These are phyloP conservation scores for Cheilosia urbana DNA, from an alignment of 2,888 invertebrate genomes.

Conservation along the genomic window DNA sequence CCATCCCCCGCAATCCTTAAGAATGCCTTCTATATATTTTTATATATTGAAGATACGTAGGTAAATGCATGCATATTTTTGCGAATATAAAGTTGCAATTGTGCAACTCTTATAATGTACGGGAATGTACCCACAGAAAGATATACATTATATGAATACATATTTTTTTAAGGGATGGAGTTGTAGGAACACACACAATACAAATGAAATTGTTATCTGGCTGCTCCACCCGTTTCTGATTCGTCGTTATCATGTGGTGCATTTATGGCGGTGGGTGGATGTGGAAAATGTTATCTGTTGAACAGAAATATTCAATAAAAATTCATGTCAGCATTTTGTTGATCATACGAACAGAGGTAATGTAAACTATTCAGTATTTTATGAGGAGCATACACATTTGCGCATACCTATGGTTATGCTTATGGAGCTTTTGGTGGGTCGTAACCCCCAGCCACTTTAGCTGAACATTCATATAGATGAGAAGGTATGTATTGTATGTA, in stretches of 20 bases:
- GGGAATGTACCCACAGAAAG: no score
- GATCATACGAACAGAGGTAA: constrained; percentile 23
- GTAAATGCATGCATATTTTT: background rate
- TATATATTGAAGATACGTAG: background rate
- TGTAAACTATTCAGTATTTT: constrained; percentile 39
- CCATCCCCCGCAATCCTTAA: constrained; percentile 3
- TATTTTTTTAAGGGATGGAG: background rate
- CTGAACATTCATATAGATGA: constrained; percentile 44
- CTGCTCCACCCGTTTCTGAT: constrained; percentile 74
- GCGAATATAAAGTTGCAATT: constrained; percentile 7
- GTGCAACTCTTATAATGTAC: constrained; percentile 34
- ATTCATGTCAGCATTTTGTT: constrained; percentile 33
- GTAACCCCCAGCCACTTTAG: background rate
- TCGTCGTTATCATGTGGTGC: constrained; percentile 66
- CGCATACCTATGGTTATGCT: constrained; percentile 21
- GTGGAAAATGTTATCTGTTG: constrained; percentile 44
- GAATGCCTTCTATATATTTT: background rate
- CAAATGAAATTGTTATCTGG: constrained; percentile 70
- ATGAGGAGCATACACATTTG: constrained; percentile 55
- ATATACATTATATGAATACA: no score
- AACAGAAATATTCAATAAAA: constrained; percentile 20
- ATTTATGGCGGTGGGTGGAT: background rate
- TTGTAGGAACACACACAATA: constrained; percentile 37
- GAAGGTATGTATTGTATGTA: constrained; percentile 48
- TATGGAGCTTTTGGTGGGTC: constrained; percentile 9